Base-by-base conservation (phyloP, 2,113 vertebrate species). In the Falcunculus frontatus region DNA sequence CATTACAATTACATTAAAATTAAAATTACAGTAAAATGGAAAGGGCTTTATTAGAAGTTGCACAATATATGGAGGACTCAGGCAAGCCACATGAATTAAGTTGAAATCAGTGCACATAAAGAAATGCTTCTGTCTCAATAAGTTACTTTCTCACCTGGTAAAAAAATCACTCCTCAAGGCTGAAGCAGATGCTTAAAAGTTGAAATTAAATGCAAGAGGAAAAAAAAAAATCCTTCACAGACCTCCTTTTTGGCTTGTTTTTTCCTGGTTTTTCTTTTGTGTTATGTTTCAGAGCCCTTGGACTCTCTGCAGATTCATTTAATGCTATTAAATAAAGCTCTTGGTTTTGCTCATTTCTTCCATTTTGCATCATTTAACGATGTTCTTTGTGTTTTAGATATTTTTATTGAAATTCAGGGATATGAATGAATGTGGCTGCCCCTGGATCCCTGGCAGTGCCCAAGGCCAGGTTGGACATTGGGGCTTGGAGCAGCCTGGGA, bases 201-300 rank as follows among this genome's bases (percentile, higher is more conserved):
- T 63, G 55, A 94, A 76, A 47, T 26, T 8, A 53, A 89, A 77
- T 32, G 6, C 7, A 83, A 17, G 8, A 68, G 5, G 11, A 30
- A 47, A 13, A 50, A 70, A 70, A 47, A 37, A 37, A 46, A 30
- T 10, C 41, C 16, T 19, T 62, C 62, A 7, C 1, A 59, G 9
- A 42, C 1, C 6, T 49, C 7, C 9, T 46, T 52, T 86, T 46
- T 39, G 1, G 14, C 10, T 64, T 2, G 1, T 27, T 37, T 29
- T 25, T n/a, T 4, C 16, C 11, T 22, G 39, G 11, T n/a, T 46
- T 53, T 63, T 4, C 39, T 62, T 44, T n/a, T 19, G 6, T 20
- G 9, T 22, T 49, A 20, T 13, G 55, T 29, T 84, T 55, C 59
- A 30, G 78, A 72, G 8, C 15, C 12, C 27, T 73, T 46, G 9